Conservation (phyloP, 2,113 vertebrate genomes). For the Opisthocomus hoazin region DNA sequence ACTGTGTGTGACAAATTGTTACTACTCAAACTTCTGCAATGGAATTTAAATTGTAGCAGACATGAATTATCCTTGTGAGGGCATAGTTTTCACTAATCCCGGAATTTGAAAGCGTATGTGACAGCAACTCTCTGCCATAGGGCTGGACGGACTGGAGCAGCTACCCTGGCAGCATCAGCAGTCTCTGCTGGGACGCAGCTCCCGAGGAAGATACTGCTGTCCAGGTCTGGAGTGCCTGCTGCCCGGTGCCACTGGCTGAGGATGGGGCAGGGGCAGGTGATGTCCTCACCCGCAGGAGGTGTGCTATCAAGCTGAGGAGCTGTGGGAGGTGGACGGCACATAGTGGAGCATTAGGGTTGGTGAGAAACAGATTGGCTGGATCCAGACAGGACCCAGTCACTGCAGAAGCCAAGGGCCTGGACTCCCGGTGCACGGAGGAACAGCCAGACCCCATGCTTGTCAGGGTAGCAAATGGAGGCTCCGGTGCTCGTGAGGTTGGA, state of each 20-base stretch:
- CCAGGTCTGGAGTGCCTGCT: neutral
- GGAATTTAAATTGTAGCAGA: neutral
- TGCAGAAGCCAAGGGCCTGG: neutral
- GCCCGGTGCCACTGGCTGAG: neutral
- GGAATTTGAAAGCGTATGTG: rapidly evolving
- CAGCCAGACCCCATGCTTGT: neutral
- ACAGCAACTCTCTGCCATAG: neutral
- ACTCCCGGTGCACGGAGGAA: neutral
- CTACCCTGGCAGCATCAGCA: neutral
- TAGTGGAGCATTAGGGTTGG: neutral
- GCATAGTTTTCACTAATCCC: neutral
- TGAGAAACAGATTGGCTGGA: neutral
- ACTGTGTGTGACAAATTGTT: neutral
- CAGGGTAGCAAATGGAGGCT: neutral
- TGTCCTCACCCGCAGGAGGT: neutral
- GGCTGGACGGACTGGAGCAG: neutral
- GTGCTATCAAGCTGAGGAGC: neutral
- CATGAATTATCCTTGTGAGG: neutral
- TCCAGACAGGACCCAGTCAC: neutral
- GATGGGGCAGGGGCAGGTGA: neutral
- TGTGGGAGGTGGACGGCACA: neutral
- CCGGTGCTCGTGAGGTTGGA: neutral
- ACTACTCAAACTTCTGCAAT: neutral
- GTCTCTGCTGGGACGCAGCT: neutral
- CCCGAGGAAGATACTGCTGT: neutral